These are phyloP conservation scores for Pangasius mekongensis DNA, from an alignment of 2,797 vertebrate genomes.

Conservation along the genomic window DNA sequence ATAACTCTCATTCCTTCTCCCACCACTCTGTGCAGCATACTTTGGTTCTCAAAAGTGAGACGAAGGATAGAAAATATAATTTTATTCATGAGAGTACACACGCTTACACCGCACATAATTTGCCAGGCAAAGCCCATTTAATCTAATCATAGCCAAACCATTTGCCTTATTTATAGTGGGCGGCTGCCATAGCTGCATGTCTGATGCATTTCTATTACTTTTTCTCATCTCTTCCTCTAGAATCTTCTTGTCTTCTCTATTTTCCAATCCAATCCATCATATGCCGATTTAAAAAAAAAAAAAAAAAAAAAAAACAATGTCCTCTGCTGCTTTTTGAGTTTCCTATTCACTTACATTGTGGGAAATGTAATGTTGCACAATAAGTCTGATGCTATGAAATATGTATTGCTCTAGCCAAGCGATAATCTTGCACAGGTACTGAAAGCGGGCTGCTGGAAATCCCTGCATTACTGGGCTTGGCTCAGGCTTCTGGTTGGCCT, in stretches of 20 bases:
- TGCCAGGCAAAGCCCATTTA: constrained; percentile 76
- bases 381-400: constrained; percentile 18
- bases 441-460: constrained; percentile 22
- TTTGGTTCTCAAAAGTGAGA: constrained; percentile 70
- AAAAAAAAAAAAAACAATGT: not conserved
- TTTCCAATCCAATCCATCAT: constrained; percentile 9
- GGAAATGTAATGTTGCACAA: constrained; percentile 5
- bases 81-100: constrained; percentile 70
- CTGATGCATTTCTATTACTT: constrained; percentile 44
- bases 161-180: constrained; percentile 75
- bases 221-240: constrained; percentile 3
- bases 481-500: constrained; percentile 10
- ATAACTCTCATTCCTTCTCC: not conserved
- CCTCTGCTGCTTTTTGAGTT: constrained; percentile 2
- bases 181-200: constrained; percentile 66
- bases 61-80: constrained; percentile 76
- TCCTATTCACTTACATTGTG: not conserved
- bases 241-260: not conserved
- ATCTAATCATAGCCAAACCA: constrained; percentile 74
- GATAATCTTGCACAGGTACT: not conserved
- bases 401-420: constrained; percentile 26
- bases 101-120: constrained; percentile 69
- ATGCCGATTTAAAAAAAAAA: not conserved
- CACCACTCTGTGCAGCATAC: constrained; percentile 41
- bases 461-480: constrained; percentile 31